Evolutionary conservation across 1,140 invertebrate species (phyloP).

Genomic region (Eupristina koningsbergeri): DNA sequence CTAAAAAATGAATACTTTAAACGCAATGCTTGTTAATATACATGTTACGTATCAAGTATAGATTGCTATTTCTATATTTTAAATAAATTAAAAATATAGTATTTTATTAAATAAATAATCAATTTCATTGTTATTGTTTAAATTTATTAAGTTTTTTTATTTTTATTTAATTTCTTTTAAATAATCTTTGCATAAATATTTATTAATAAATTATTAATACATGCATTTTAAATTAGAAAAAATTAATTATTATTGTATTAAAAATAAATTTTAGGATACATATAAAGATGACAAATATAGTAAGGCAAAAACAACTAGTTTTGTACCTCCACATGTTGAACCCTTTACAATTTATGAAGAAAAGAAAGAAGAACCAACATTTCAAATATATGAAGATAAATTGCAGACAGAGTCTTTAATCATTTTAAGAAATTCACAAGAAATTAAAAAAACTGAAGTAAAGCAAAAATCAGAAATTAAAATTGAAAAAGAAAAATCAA

Average conservation of each 20-base stretch:
- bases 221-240: neutral
- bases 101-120: too few species aligned
- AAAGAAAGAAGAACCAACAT: slow-evolving; percentile 69
- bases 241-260: neutral
- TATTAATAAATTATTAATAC: neutral
- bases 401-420: slow-evolving; percentile 72
- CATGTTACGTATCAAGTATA: too few species aligned
- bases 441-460: slow-evolving; percentile 69
- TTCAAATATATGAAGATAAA: slow-evolving; percentile 83
- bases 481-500: slow-evolving; percentile 66
- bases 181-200: too few species aligned
- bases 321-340: slow-evolving; percentile 56
- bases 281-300: slow-evolving; percentile 70
- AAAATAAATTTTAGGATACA: slow-evolving; percentile 57
- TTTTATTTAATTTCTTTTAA: too few species aligned
- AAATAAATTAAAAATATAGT: too few species aligned
- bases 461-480: slow-evolving; percentile 66
- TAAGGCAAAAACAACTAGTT: slow-evolving; percentile 63
- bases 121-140: too few species aligned
- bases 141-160: too few species aligned
- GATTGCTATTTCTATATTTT: too few species aligned
- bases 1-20: too few species aligned
- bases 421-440: slow-evolving; percentile 62
- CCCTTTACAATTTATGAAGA: slow-evolving; percentile 75
- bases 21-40: too few species aligned